These are phyloP conservation scores for Sebastes diaconus DNA, from an alignment of 2,797 vertebrate species.

Conservation along the genomic window DNA sequence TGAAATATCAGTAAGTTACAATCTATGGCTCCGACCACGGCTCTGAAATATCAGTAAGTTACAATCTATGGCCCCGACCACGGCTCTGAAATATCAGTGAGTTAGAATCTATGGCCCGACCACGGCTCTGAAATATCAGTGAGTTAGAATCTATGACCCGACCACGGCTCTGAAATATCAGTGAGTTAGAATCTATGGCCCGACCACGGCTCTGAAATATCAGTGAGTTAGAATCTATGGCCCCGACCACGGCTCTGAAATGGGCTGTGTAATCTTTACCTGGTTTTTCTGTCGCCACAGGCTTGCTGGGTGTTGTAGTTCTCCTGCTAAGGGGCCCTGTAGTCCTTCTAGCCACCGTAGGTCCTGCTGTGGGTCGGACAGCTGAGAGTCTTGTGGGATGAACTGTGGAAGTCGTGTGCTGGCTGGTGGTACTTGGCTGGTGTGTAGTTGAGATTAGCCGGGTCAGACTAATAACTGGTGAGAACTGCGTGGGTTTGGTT, in stretches of 20 bases:
- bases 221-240: too few species aligned
- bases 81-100: neutral
- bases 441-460: neutral
- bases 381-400: neutral
- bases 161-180: neutral
- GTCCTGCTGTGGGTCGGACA: neutral
- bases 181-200: too few species aligned
- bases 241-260: too few species aligned
- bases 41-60: too few species aligned
- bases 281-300: slow-evolving; percentile 57
- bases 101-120: too few species aligned
- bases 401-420: neutral
- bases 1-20: too few species aligned
- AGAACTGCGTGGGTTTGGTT: neutral
- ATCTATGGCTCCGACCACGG: too few species aligned
- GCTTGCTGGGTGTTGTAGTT: slow-evolving; percentile 37
- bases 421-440: neutral
- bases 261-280: slow-evolving; percentile 39
- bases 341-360: neutral
- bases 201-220: too few species aligned
- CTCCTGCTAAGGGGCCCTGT: neutral
- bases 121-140: too few species aligned
- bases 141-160: too few species aligned
- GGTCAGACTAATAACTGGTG: neutral
- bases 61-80: neutral